Evolutionary conservation across 2,888 invertebrate species (phyloP).

Genomic region (Halictus ligatus): DNA sequence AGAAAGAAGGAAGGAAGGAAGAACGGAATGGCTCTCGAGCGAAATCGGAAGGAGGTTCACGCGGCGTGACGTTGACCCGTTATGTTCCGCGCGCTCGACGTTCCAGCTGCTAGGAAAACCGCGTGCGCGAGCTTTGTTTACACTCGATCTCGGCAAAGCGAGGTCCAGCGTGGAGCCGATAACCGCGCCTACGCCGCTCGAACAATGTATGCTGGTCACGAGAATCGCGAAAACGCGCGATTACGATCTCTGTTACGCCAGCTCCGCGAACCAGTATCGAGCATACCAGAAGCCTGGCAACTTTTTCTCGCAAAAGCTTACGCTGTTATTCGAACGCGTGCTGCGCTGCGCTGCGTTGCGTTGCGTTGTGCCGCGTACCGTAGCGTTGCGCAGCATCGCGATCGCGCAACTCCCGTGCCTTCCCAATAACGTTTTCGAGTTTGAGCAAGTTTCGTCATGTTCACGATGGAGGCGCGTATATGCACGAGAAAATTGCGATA

Average conservation of each 20-base stretch:
- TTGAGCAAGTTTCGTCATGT: neutral
- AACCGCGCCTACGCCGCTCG: neutral
- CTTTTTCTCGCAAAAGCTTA: neutral
- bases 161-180: neutral
- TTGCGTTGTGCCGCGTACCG: neutral
- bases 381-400: slow-evolving; percentile 5
- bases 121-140: slow-evolving; percentile 61
- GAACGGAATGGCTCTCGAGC: slow-evolving; percentile 31
- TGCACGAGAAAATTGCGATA: slow-evolving; percentile 32
- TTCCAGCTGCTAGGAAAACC: slow-evolving; percentile 47
- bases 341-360: neutral
- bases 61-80: slow-evolving; percentile 73
- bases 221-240: neutral
- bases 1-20: neutral
- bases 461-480: neutral
- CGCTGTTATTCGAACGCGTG: neutral
- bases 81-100: slow-evolving; percentile 58
- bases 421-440: neutral
- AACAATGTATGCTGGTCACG: neutral
- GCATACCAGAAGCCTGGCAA: neutral
- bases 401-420: neutral
- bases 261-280: neutral
- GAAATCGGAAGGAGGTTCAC: slow-evolving; percentile 70
- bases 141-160: slow-evolving; percentile 25
- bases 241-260: neutral